Evolutionary conservation across 2,797 vertebrate species (phyloP), one percentile per base, ranked within the genome.

Genomic region (Tapera naevia): DNA sequence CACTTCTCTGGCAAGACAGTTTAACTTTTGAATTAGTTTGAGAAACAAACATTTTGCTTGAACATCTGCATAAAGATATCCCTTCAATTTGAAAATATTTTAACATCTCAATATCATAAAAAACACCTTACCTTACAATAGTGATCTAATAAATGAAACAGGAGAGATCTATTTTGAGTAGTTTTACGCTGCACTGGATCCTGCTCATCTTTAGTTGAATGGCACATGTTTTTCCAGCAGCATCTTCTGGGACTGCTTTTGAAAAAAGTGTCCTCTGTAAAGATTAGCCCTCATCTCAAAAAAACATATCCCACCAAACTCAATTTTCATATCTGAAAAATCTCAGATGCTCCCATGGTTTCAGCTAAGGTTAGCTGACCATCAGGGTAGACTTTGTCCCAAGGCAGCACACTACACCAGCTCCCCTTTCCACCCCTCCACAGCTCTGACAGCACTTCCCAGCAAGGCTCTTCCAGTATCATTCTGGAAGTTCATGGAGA

Each of bases 401-500:
- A 1, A n/a, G 56, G 58, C 45, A 87, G 18, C n/a, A 66, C 12
- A 56, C 1, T 17, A 25, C 2, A 22, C 9, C 67, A 53, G 53
- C 39, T 53, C n/a, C 60, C 41, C 18, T 32, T 24, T 16, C 23
- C 60, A 71, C 4, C 35, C 9, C 33, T 62, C 45, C 66, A 24
- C 14, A 79, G n/a, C 70, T 33, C 8, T 48, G 37, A 43, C 15
- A 0, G 1, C 1, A 3, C 35, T n/a, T 66, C 35, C 50, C 41
- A 43, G 50, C 0, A 1, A 69, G 27, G 33, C 24, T 39, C 33
- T 50, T 50, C 46, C 33, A 56, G 43, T 11, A 57, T 10, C 22
- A n/a, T 9, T 25, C 25, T 0, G 0, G 3, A 50, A 67, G 27
- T 5, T 39, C 4, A 0, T 3, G 23, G 32, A 69, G n/a, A 78